These are phyloP conservation scores for Drosophila pseudoobscura DNA, from an alignment of 1,140 invertebrate genomes.

Conservation along the genomic window DNA sequence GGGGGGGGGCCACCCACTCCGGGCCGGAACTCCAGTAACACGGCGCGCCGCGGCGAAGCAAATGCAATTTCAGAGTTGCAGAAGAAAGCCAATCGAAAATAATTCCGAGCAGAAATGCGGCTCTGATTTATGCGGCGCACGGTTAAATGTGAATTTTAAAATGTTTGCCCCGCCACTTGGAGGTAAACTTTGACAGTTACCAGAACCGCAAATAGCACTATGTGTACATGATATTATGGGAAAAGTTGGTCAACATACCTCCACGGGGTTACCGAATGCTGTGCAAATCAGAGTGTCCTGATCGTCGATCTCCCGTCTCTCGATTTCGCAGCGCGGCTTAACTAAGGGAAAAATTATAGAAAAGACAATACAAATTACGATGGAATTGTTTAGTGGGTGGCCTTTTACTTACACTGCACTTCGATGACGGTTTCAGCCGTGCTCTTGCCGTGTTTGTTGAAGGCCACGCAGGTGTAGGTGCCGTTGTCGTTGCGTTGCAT, in stretches of 20 bases:
- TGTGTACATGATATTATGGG: no score
- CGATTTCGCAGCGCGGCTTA: slow-evolving; percentile 92
- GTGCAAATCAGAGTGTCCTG: slow-evolving; percentile 91
- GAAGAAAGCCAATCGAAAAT: slow-evolving; percentile 1
- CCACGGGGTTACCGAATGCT: slow-evolving; percentile 90
- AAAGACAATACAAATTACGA: no score
- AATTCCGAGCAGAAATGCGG: slow-evolving; percentile 25
- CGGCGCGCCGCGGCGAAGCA: slow-evolving; percentile 15
- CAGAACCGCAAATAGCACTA: no score
- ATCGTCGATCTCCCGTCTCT: slow-evolving; percentile 88
- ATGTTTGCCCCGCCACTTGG: slow-evolving; percentile 25
- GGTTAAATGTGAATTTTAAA: slow-evolving; percentile 53
- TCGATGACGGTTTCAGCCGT: slow-evolving; percentile 67
- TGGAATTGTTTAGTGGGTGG: no score
- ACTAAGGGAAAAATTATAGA: slow-evolving; percentile 84
- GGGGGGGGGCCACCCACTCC: no score
- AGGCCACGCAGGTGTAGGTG: slow-evolving; percentile 68
- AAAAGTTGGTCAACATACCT: slow-evolving; percentile 78
- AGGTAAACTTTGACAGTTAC: slow-evolving; percentile 64
- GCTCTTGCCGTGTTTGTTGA: slow-evolving; percentile 75
- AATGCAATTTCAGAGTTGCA: slow-evolving; percentile 45
- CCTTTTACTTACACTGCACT: slow-evolving; percentile 75
- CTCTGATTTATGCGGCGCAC: slow-evolving; percentile 60
- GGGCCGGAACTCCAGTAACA: slow-evolving; percentile 48
- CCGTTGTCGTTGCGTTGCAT: slow-evolving; percentile 72